phyloP scores from a whole-genome alignment of 1,140 invertebrate species.

The Ceratina japonica region DNA sequence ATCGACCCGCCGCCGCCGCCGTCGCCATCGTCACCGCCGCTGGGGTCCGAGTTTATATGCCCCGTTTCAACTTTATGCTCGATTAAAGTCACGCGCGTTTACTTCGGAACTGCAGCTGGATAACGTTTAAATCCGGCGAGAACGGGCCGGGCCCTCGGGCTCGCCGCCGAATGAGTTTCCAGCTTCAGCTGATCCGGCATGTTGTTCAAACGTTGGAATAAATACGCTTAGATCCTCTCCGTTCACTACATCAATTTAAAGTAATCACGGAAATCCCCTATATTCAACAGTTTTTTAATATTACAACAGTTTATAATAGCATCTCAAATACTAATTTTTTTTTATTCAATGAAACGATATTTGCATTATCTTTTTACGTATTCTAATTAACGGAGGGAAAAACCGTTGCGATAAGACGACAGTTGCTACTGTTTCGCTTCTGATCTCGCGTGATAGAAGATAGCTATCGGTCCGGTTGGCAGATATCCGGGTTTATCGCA shows the following conservation, averaged over 20 bases:
- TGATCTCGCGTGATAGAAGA: background rate
- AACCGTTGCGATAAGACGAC: too few species aligned
- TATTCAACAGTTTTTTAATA: too few species aligned
- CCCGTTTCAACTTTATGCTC: constrained; percentile 52
- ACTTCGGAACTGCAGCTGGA: constrained; percentile 45
- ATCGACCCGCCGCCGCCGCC: constrained; percentile 16
- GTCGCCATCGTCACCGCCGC: too few species aligned
- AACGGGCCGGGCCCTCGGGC: constrained; percentile 3
- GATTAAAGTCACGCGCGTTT: constrained; percentile 53
- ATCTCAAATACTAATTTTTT: too few species aligned
- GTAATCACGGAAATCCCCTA: too few species aligned
- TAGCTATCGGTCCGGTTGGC: background rate
- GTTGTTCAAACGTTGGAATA: background rate
- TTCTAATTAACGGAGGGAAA: too few species aligned
- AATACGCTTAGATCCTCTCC: background rate
- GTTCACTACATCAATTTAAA: too few species aligned
- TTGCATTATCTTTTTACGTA: too few species aligned
- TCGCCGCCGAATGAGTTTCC: background rate
- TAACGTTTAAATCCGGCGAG: constrained; percentile 41
- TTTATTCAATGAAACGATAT: too few species aligned
- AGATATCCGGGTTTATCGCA: background rate
- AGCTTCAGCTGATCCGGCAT: too few species aligned
- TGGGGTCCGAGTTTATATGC: constrained; percentile 39
- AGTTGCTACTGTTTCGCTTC: background rate
- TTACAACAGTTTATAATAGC: too few species aligned